These are phyloP conservation scores for Peucedramus taeniatus DNA, from an alignment of 2,113 vertebrate genomes.

Conservation along the genomic window DNA sequence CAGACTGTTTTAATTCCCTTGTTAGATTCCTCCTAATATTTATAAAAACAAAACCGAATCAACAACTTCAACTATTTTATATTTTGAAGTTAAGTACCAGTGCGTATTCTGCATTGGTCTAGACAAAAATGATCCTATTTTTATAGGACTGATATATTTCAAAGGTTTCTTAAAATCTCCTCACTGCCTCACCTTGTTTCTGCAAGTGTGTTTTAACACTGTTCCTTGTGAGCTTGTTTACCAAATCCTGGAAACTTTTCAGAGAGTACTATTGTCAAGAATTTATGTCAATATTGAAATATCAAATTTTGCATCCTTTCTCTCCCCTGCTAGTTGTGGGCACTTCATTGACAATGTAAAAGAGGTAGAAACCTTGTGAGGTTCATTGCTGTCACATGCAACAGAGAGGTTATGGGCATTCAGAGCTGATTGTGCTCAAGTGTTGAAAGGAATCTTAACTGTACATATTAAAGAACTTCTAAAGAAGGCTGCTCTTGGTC, in stretches of 20 bases:
- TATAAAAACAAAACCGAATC: background rate
- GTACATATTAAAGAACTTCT: background rate
- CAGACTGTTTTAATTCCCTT: background rate
- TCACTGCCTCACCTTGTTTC: background rate
- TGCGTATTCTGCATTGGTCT: rapidly evolving
- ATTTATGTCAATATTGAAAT: background rate
- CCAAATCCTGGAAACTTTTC: background rate
- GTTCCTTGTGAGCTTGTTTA: background rate
- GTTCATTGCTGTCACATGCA: background rate
- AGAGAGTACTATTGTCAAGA: background rate
- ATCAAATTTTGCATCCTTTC: background rate
- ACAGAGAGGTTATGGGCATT: background rate
- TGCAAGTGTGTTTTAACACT: rapidly evolving
- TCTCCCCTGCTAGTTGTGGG: rapidly evolving
- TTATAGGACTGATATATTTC: background rate
- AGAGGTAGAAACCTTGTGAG: background rate
- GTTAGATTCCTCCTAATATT: background rate
- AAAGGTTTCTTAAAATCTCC: background rate
- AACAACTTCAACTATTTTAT: background rate
- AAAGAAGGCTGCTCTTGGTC: background rate
- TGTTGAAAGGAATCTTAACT: background rate
- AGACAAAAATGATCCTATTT: background rate
- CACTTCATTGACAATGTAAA: background rate
- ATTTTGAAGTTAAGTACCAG: background rate
- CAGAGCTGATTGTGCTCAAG: background rate